Evolutionary conservation across 2,113 vertebrate species (phyloP), one percentile per base, ranked within the genome.

Genomic region (Chascanopsetta lugubris): DNA sequence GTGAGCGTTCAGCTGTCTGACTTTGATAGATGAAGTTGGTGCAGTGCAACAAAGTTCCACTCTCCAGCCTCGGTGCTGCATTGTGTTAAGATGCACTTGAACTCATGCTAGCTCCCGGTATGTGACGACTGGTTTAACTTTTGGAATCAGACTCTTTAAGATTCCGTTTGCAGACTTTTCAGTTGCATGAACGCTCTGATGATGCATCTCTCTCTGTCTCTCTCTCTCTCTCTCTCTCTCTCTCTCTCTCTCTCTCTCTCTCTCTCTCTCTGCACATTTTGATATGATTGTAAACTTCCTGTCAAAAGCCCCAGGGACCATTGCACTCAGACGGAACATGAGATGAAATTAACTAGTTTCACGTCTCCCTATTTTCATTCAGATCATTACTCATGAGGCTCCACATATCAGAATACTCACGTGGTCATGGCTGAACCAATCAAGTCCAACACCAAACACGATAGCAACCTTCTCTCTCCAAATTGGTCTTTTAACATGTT

Each of bases 281-380:
- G 69, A 86, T 79, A 77, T 77, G 75, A 84, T 84, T 82, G 75
- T 48, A 81, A 75, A 74, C 66, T 74, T 69, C 58, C 75, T n/a
- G 48, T 18, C 21, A 47, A 64, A 47, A 68, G 20, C 78, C 74
- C 77, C 34, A 29, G 78, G 75, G 75, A 72, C 65, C 68, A 11
- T 15, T 6, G 15, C 40, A 72, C 61, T 34, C 24, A 59, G 57
- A 53, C 58, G 15, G 0, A 72, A 75, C 50, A 72, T 75, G 75
- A 81, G 59, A 70, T 58, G 71, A 53, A 69, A 71, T 61, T 68
- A 79, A 68, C 74, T 76, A 57, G 38, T 69, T 78, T 66, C 60
- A 49, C 54, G 47, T 62, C 65, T 71, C 40, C 26, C 55, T 49
- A 60, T 78, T 75, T 57, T 60, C 61, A 30, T 47, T 6, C 13